These are phyloP conservation scores for Loripinus fragilis DNA, from an alignment of 2,888 invertebrate species.

Conservation along the genomic window DNA sequence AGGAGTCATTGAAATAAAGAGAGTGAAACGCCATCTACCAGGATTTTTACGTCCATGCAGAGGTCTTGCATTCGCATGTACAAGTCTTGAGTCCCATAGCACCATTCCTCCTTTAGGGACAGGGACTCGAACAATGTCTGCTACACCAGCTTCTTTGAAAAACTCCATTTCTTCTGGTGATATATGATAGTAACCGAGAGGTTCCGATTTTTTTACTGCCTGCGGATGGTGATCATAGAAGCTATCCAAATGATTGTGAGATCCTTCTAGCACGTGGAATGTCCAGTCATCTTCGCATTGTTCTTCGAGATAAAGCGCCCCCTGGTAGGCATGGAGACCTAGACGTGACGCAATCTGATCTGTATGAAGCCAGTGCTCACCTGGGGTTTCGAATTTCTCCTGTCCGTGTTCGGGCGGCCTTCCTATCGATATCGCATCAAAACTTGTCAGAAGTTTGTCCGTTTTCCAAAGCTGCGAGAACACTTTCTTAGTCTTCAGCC, in stretches of 20 bases:
- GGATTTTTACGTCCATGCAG: slow-evolving; percentile 50
- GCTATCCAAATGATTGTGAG: slow-evolving; percentile 62
- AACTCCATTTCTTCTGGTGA: slow-evolving; percentile 60
- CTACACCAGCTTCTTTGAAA: slow-evolving; percentile 63
- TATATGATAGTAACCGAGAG: slow-evolving; percentile 26
- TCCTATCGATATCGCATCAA: slow-evolving; percentile 72
- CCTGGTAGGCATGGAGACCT: slow-evolving; percentile 78
- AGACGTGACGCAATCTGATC: slow-evolving; percentile 68
- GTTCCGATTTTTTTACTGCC: slow-evolving; percentile 3
- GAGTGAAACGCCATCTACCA: slow-evolving; percentile 74
- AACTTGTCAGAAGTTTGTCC: slow-evolving; percentile 70
- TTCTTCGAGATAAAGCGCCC: slow-evolving; percentile 73
- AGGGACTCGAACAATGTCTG: slow-evolving; percentile 60
- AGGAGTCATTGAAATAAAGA: slow-evolving; percentile 77
- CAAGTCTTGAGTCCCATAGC: slow-evolving; percentile 78
- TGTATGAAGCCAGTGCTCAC: slow-evolving; percentile 70
- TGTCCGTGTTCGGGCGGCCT: slow-evolving; percentile 68
- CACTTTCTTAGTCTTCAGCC: slow-evolving; percentile 57
- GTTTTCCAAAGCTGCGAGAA: slow-evolving; percentile 72
- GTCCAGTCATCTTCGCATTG: slow-evolving; percentile 70
- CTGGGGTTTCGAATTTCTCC: slow-evolving; percentile 39
- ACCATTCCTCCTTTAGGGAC: slow-evolving; percentile 78
- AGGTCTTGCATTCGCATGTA: slow-evolving; percentile 78
- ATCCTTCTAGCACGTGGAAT: slow-evolving; percentile 66
- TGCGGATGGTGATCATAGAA: slow-evolving; percentile 47